phyloP scores from a whole-genome alignment of 2,113 vertebrate genomes.

The Hemiscyllium ocellatum region DNA sequence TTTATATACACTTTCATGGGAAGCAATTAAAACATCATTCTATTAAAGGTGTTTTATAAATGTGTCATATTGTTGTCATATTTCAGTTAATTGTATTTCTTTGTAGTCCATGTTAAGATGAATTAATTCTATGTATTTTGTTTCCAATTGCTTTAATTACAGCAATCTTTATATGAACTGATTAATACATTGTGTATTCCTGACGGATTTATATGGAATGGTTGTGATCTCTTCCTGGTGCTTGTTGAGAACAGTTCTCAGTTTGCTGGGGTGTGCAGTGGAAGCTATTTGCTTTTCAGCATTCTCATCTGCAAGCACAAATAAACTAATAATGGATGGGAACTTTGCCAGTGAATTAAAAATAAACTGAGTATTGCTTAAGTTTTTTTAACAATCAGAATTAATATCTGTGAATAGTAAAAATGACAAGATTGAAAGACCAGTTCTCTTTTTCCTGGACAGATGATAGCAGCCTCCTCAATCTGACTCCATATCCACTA shows the following conservation, averaged over 20 bases:
- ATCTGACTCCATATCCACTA: conserved; percentile 89
- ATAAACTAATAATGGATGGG: neutral
- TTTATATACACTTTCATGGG: neutral
- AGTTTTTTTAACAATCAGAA: neutral
- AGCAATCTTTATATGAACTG: neutral
- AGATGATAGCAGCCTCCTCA: conserved; percentile 98
- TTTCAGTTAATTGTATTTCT: neutral
- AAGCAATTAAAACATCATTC: neutral
- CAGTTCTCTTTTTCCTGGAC: conserved; percentile 43
- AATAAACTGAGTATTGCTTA: neutral
- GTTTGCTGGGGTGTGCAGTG: neutral
- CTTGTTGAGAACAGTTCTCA: neutral
- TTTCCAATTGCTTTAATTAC: neutral
- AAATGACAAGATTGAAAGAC: neutral
- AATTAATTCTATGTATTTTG: neutral
- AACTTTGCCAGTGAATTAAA: neutral
- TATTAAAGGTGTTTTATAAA: neutral
- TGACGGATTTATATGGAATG: neutral
- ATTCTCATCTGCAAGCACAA: neutral
- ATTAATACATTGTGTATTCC: neutral
- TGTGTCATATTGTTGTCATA: neutral
- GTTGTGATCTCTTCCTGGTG: neutral
- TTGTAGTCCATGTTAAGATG: neutral
- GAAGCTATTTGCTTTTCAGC: neutral
- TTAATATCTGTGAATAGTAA: neutral